A percentile compares a stretch with the other conserved stretches of the same genome.
These are phyloP conservation scores for Thymelicus acteon DNA, from an alignment of 2,888 invertebrate genomes.

Conservation along the genomic window DNA sequence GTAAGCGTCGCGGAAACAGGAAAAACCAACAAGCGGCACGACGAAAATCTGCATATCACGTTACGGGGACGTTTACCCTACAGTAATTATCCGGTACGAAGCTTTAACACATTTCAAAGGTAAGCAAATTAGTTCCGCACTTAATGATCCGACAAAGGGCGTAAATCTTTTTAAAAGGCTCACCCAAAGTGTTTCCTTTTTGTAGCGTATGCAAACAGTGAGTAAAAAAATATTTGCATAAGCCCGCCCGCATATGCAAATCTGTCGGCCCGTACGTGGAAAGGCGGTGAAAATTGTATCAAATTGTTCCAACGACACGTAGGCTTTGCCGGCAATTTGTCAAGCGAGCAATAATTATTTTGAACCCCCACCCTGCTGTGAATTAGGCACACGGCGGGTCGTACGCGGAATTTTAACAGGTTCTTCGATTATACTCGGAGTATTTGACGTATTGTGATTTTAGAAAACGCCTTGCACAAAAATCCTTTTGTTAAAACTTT, in stretches of 20 bases:
- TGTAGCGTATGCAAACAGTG: slow-evolving; percentile 73
- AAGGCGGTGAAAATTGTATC: slow-evolving; percentile 82
- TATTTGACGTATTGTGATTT: neutral
- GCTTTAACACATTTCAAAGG: slow-evolving; percentile 83
- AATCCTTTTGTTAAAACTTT: no score
- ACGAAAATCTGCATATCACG: slow-evolving; percentile 78
- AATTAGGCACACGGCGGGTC: slow-evolving; percentile 53
- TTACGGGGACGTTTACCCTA: slow-evolving; percentile 69
- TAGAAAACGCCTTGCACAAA: no score
- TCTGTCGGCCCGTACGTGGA: slow-evolving; percentile 70
- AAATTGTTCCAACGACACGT: slow-evolving; percentile 80
- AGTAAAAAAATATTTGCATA: slow-evolving; percentile 83
- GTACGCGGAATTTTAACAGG: slow-evolving; percentile 43
- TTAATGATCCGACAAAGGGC: slow-evolving; percentile 84
- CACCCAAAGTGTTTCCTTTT: slow-evolving; percentile 77
- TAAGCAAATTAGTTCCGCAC: slow-evolving; percentile 84
- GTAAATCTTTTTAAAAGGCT: slow-evolving; percentile 84
- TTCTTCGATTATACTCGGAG: slow-evolving; percentile 12
- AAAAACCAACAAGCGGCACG: slow-evolving; percentile 40
- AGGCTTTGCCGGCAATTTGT: slow-evolving; percentile 80
- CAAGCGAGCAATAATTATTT: slow-evolving; percentile 81
- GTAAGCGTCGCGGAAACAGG: slow-evolving; percentile 34
- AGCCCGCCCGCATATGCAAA: slow-evolving; percentile 81
- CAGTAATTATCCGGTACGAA: slow-evolving; percentile 79
- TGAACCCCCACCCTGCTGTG: slow-evolving; percentile 60